These are phyloP conservation scores for Drosophila triauraria DNA, from an alignment of 1,140 invertebrate genomes.

Conservation along the genomic window DNA sequence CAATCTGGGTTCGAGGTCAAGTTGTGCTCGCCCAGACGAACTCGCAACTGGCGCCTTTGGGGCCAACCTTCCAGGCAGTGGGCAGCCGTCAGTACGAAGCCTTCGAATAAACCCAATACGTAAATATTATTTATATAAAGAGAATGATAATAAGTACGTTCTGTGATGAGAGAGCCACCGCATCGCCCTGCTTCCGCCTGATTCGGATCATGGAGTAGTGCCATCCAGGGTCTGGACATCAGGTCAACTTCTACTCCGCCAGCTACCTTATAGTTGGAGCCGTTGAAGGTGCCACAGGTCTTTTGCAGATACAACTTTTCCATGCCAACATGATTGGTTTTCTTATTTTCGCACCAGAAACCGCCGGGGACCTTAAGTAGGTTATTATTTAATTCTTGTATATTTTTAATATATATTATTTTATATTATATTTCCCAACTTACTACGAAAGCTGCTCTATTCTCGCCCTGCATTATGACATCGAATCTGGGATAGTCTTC, in stretches of 20 bases:
- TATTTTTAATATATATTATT: too few species aligned
- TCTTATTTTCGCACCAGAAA: too few species aligned
- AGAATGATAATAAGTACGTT: neutral
- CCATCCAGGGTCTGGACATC: slow-evolving; percentile 11
- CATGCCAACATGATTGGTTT: too few species aligned
- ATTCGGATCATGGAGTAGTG: neutral
- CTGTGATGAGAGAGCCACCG: slow-evolving; percentile 4
- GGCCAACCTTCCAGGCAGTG: slow-evolving; percentile 1
- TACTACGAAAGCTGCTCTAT: too few species aligned
- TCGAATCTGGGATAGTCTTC: too few species aligned
- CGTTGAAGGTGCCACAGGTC: too few species aligned
- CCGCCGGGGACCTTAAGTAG: too few species aligned
- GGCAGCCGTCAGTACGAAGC: slow-evolving; percentile 6
- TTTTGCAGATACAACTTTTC: too few species aligned
- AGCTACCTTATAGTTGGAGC: neutral
- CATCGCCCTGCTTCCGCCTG: neutral
- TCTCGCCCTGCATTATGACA: too few species aligned
- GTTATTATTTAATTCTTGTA: too few species aligned
- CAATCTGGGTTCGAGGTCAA: neutral
- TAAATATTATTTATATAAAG: too few species aligned
- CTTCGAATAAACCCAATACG: neutral
- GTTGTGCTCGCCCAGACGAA: slow-evolving; percentile 1
- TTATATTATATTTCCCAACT: too few species aligned
- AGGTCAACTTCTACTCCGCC: neutral
- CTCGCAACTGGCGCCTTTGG: neutral